These are phyloP conservation scores for Sebastolobus altivelis DNA, from an alignment of 2,797 vertebrate species.

Conservation along the genomic window DNA sequence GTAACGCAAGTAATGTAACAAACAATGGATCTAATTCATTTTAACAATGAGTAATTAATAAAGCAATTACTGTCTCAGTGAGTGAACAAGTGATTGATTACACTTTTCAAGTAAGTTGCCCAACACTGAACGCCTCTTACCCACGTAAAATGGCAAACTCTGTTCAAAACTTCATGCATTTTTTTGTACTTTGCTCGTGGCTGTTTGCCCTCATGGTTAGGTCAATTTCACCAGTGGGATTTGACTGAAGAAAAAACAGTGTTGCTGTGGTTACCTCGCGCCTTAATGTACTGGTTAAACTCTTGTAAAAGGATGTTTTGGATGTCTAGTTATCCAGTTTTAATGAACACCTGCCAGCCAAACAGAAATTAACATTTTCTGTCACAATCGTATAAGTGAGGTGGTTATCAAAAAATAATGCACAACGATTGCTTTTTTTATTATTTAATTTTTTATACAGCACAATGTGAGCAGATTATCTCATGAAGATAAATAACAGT, in stretches of 20 bases:
- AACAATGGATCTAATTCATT: neutral
- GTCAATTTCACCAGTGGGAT: neutral
- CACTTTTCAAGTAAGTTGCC: neutral
- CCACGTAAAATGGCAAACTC: neutral
- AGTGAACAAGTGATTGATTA: neutral
- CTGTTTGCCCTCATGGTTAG: neutral
- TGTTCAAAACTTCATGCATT: neutral
- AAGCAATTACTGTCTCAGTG: no score
- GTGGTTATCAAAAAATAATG: neutral
- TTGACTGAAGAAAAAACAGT: neutral
- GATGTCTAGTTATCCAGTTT: neutral
- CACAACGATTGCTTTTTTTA: neutral
- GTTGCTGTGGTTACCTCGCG: neutral
- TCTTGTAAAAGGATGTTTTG: neutral
- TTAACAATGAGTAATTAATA: neutral
- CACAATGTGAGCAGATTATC: no score
- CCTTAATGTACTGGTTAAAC: neutral
- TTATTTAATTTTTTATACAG: no score
- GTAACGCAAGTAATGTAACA: neutral
- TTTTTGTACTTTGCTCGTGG: neutral
- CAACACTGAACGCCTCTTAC: neutral
- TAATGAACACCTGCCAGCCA: neutral
- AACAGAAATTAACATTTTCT: neutral
- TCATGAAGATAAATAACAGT: no score
- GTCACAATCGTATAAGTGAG: neutral